Conservation (phyloP, 2,888 invertebrate species). For the Thumatha senex region DNA sequence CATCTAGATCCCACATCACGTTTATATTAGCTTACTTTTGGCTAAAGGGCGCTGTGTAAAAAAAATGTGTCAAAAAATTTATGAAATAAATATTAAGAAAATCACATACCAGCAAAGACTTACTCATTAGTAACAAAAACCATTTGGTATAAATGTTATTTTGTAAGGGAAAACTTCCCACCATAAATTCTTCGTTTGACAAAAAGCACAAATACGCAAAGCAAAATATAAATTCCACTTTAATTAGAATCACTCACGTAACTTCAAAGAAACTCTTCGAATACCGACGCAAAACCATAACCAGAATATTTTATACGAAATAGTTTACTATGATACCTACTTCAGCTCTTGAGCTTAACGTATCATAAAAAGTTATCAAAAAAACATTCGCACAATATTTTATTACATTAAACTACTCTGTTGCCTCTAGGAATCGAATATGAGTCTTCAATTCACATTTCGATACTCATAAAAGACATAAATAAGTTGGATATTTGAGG, state of each 20-base stretch:
- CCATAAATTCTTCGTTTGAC: neutral
- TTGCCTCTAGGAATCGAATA: conserved; percentile 33
- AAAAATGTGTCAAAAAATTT: no score
- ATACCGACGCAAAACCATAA: conserved; percentile 19
- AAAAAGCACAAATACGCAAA: neutral
- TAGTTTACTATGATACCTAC: conserved; percentile 27
- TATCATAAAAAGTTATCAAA: conserved; percentile 37
- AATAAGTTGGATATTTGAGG: conserved; percentile 51
- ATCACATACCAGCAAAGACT: neutral
- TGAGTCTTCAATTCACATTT: conserved; percentile 42
- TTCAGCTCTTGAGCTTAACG: conserved; percentile 11
- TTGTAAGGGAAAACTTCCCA: neutral
- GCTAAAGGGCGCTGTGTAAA: no score
- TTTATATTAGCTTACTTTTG: no score
- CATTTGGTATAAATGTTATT: no score
- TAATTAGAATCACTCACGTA: neutral
- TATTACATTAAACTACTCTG: conserved; percentile 39
- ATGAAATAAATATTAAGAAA: no score
- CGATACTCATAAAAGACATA: conserved; percentile 48
- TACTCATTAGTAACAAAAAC: no score
- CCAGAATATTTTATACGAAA: conserved; percentile 27
- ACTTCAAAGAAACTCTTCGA: neutral
- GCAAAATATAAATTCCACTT: neutral
- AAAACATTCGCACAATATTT: conserved; percentile 34
- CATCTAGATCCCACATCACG: no score